A percentile compares a stretch with the other conserved stretches of the same genome.
Evolutionary conservation across 2,797 vertebrate genomes (phyloP).

Genomic region (Gephyroberyx darwinii): DNA sequence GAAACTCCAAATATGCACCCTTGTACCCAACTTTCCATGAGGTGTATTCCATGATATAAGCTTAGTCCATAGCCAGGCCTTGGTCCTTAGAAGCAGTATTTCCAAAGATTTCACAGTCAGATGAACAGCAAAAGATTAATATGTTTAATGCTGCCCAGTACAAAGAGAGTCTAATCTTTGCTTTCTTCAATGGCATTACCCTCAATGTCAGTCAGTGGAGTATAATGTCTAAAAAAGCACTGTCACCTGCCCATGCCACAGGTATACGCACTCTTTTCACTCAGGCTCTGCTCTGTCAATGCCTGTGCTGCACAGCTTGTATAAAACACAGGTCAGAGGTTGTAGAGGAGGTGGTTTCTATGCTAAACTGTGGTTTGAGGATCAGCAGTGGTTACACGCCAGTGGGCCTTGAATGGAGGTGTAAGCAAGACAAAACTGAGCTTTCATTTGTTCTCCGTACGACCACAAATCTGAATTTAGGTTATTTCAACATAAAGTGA

Average conservation of each 20-base stretch:
- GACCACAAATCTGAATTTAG: slow-evolving; percentile 20
- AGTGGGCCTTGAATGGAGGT: slow-evolving; percentile 14
- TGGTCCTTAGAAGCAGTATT: slow-evolving; percentile 82
- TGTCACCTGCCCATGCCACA: slow-evolving; percentile 87
- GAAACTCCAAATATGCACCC: not conserved
- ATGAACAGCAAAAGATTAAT: slow-evolving; percentile 93
- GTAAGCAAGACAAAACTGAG: slow-evolving; percentile 16
- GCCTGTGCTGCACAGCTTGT: slow-evolving; percentile 78
- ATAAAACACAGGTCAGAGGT: slow-evolving; percentile 68
- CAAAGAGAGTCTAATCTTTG: slow-evolving; percentile 89
- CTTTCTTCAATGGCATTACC: slow-evolving; percentile 86
- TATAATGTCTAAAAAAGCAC: slow-evolving; percentile 77
- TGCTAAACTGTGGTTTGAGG: slow-evolving; percentile 78
- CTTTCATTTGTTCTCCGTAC: slow-evolving; percentile 8
- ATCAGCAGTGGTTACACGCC: slow-evolving; percentile 46
- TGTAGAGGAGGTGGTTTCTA: slow-evolving; percentile 24
- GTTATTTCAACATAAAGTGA: slow-evolving; percentile 2
- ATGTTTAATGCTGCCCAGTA: slow-evolving; percentile 89
- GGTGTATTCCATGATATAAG: slow-evolving; percentile 51
- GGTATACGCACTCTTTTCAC: slow-evolving; percentile 82
- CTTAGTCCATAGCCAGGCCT: slow-evolving; percentile 69
- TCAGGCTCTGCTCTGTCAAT: slow-evolving; percentile 60
- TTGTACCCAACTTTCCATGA: slow-evolving; percentile 24
- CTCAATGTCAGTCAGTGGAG: slow-evolving; percentile 65
- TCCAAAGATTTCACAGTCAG: slow-evolving; percentile 95